Percentiles rank a stretch among this genome's conserved stretches.
These are phyloP conservation scores for Bruchidius siliquastri DNA, from an alignment of 2,888 invertebrate genomes.

Conservation along the genomic window DNA sequence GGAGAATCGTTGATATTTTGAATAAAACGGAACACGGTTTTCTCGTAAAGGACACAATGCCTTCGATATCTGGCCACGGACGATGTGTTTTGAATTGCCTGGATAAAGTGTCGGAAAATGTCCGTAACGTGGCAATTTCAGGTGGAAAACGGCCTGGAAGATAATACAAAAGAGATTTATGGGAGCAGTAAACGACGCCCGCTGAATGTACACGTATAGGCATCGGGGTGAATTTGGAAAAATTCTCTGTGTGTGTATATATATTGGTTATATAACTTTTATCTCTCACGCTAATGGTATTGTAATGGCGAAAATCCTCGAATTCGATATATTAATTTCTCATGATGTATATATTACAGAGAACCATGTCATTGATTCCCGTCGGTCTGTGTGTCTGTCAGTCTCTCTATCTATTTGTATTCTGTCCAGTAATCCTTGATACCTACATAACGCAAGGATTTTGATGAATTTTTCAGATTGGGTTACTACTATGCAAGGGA, in stretches of 20 bases:
- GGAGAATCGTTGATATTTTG: neutral
- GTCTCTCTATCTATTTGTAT: too few species aligned
- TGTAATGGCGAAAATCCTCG: too few species aligned
- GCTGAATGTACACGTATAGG: conserved; percentile 4
- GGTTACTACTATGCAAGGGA: too few species aligned
- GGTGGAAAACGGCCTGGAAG: conserved; percentile 49
- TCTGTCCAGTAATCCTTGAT: too few species aligned
- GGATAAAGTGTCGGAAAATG: conserved; percentile 47
- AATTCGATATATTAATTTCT: too few species aligned
- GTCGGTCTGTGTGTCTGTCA: too few species aligned
- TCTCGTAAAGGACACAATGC: neutral
- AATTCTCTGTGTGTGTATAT: neutral
- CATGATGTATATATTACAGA: too few species aligned
- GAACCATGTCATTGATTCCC: too few species aligned
- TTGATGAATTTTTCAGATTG: too few species aligned
- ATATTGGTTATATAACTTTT: too few species aligned
- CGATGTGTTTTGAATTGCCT: conserved; percentile 47
- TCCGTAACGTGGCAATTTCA: conserved; percentile 45
- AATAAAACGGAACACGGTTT: neutral
- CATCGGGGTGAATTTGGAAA: neutral
- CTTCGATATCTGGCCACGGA: conserved; percentile 42
- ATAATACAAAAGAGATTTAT: conserved; percentile 45
- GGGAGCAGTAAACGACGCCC: conserved; percentile 31
- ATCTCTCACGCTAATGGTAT: too few species aligned
- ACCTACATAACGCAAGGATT: too few species aligned